Base-by-base conservation (phyloP, 1,140 invertebrate genomes). In the Chironomus tepperi region DNA sequence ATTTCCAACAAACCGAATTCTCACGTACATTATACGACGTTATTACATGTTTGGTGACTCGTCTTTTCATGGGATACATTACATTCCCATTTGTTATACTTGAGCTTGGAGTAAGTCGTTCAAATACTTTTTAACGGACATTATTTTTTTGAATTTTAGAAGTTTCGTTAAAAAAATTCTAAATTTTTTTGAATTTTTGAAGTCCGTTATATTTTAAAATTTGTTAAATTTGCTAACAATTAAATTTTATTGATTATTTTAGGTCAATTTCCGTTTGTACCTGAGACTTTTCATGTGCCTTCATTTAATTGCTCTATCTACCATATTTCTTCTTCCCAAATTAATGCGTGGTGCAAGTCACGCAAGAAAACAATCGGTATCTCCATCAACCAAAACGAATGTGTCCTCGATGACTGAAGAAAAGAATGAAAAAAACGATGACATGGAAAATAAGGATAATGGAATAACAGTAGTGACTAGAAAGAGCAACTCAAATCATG, bases 41-140 rank as follows among this genome's bases (percentile, higher is more conserved):
- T 64, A 74, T 93, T 47, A 92, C 94, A 42, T 90, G 93, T 79
- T 78, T 92, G 24, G 85, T 88, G 8, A 96, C 94, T n/a, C 87
- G 93, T 77, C 79, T 97, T 24, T 84, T 90, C 72, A 89, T 97
- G 86, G 89, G 90, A 24, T 98, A 97, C 80, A 87, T 92, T 34
- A 93, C 92, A 19, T 94, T 95, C 78, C 92, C 93, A 77, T 97
- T 98, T 83, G 87, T 97, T 74, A 79, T 97, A n/a, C 85, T 97
- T 76, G 93, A 97, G 80, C 90, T 96, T 75, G 83, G 86, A 79
- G 81, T 81, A 75, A 78, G 77, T n/a, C 1, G 84, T 1, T 1
- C 47, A 12, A 12, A n/a, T 12, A 57, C 7, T 57, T 12, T 57
- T 57, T 57, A 12, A n/a, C 47, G 24, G 24, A 34, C 24, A 34